Conservation (phyloP, 2,113 vertebrate genomes). For the Solea senegalensis region DNA sequence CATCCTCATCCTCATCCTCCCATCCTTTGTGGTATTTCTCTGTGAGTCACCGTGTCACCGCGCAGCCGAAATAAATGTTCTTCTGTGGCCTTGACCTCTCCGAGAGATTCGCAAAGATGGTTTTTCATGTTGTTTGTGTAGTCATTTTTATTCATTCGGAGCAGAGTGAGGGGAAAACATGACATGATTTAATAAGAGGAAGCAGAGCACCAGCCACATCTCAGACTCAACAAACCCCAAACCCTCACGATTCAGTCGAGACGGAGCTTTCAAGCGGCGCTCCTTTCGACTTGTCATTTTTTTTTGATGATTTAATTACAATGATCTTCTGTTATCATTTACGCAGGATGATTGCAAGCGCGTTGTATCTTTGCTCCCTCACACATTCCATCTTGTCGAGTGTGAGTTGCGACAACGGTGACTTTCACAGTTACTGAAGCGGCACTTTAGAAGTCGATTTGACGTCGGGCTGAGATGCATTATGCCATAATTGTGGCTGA, state of each 20-base stretch:
- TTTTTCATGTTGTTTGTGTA: constrained; percentile 15
- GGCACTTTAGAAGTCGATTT: constrained; percentile 35
- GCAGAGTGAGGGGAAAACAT: constrained; percentile 3
- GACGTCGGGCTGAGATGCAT: constrained; percentile 24
- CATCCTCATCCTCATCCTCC: constrained; percentile 13
- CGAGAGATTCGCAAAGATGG: constrained; percentile 12
- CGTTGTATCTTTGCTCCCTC: constrained; percentile 4
- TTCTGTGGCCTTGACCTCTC: constrained; percentile 42
- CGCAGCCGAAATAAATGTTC: constrained; percentile 36
- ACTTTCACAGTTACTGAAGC: constrained; percentile 33
- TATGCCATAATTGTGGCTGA: constrained; percentile 41
- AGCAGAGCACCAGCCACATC: constrained; percentile 14
- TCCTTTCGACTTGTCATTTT: constrained; percentile 40
- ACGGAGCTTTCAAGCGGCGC: constrained; percentile 30
- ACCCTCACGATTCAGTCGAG: constrained; percentile 18
- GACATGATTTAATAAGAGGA: constrained; percentile 31
- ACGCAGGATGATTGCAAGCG: constrained; percentile 9
- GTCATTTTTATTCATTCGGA: not conserved
- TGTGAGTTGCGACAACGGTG: constrained; percentile 18
- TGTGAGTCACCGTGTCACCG: constrained; percentile 23
- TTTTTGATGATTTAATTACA: constrained; percentile 59
- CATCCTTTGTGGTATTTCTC: constrained; percentile 15
- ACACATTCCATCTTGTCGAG: constrained; percentile 19
- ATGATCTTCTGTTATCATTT: constrained; percentile 46
- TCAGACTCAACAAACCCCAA: constrained; percentile 35